A percentile compares a stretch with the other conserved stretches of the same genome.
phyloP scores from a whole-genome alignment of 2,888 invertebrate species.

The Dryomyza anilis region DNA sequence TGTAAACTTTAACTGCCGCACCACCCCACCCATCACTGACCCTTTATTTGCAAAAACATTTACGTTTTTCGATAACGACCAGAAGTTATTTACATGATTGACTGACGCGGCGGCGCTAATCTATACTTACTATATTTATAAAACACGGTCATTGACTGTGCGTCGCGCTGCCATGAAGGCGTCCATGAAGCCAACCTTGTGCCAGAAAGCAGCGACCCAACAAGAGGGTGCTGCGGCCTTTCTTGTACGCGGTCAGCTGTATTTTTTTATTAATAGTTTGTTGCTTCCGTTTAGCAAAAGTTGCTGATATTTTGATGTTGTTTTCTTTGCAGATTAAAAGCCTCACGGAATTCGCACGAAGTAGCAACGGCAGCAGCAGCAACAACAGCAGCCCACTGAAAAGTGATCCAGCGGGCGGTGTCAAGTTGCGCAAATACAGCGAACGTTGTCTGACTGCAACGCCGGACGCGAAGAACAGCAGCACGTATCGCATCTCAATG shows the following conservation, averaged over 20 bases:
- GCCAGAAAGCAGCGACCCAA: background rate
- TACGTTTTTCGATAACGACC: slow-evolving; percentile 8
- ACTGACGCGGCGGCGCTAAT: background rate
- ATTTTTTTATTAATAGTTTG: background rate
- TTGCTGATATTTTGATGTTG: slow-evolving; percentile 4
- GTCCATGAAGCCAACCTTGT: background rate
- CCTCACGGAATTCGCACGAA: slow-evolving; percentile 34
- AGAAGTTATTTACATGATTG: slow-evolving; percentile 3
- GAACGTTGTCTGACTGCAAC: slow-evolving; percentile 45
- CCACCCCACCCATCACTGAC: background rate
- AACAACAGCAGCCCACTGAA: slow-evolving; percentile 29
- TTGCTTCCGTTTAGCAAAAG: background rate
- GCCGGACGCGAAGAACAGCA: slow-evolving; percentile 43
- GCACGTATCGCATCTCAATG: slow-evolving; percentile 84
- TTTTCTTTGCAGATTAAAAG: slow-evolving; percentile 40
- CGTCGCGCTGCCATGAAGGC: background rate
- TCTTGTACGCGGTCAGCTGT: slow-evolving; percentile 1
- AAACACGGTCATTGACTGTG: slow-evolving; percentile 11
- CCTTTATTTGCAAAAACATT: slow-evolving; percentile 1
- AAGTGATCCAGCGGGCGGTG: slow-evolving; percentile 36
- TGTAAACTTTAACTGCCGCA: background rate
- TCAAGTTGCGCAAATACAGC: slow-evolving; percentile 51
- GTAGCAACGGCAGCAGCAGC: slow-evolving; percentile 38
- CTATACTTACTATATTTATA: background rate
- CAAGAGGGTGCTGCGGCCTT: background rate